These are phyloP conservation scores for Isoperla grammatica DNA, from an alignment of 2,888 invertebrate genomes.

Conservation along the genomic window DNA sequence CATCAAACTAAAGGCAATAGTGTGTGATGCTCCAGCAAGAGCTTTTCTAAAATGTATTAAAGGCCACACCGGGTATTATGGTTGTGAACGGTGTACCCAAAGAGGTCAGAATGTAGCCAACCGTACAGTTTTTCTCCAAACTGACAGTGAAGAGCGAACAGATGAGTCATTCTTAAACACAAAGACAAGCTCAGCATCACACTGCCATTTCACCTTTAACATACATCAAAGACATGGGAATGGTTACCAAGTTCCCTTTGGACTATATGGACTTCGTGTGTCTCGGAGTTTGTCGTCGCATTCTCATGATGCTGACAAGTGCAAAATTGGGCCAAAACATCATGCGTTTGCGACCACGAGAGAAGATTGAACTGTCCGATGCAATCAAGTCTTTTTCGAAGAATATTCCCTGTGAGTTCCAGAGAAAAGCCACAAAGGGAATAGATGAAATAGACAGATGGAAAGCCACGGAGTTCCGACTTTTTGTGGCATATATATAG, in stretches of 20 bases:
- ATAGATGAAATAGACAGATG: background rate
- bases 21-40: constrained; percentile 25
- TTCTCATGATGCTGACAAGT: no score
- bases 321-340: no score
- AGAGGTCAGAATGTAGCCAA: background rate
- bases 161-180: background rate
- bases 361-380: no score
- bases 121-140: constrained; percentile 5
- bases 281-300: background rate
- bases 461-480: background rate
- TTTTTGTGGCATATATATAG: background rate
- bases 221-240: background rate
- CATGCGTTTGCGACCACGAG: no score
- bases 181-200: no score
- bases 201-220: background rate
- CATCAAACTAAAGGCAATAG: constrained; percentile 15
- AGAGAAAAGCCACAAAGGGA: no score
- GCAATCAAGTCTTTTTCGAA: no score
- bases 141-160: background rate
- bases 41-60: constrained; percentile 6
- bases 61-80: constrained; percentile 10
- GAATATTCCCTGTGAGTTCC: no score
- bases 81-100: constrained; percentile 10
- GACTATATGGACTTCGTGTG: background rate
- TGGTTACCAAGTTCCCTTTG: background rate